Base-by-base conservation (phyloP, 2,888 invertebrate genomes). In the Blastobasis adustella region DNA sequence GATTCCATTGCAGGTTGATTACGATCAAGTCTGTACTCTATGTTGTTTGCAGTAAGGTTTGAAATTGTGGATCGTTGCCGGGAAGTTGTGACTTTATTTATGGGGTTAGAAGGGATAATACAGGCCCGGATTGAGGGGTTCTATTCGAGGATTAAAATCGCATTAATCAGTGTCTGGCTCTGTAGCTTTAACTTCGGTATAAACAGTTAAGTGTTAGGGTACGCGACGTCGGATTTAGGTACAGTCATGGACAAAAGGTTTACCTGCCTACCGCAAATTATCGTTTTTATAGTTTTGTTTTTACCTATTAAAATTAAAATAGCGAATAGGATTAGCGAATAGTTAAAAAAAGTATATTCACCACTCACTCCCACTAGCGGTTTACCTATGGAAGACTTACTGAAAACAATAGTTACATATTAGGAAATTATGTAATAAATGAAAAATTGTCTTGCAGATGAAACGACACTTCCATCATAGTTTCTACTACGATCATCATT, bases 121-220 rank as follows among this genome's bases (percentile, higher is more conserved):
- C 80, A 74, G 82, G 82, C 81, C 76, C 59, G 85, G 88, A 90
- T 91, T 90, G 89, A 82, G 89, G 89, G 90, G 91, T 89, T 91
- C 91, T 90, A 89, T 87, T 81, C 81, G 80, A 62, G 86, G 91
- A 91, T 92, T 91, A 90, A 91, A 90, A 89, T 91, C 91, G 89
- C 91, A 91, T 92, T 91, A 91, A 91, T 91, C 91, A 91, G 91
- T 90, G 91, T 91, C 91, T 86, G 76, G 72, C 73, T 70, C 79
- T 78, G 73, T 75, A 78, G 84, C 79, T 82, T 82, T 84, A 87
- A 83, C 83, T 84, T 80, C 72, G 80, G 81, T 82, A 88, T 88
- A 88, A 88, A 87, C 87, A 86, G 88, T 87, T 87, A 87, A 87
- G 83, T 87, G 86, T 86, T 84, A 82, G 83, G 83, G 82, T 83